Percentiles rank a stretch among this genome's conserved stretches.
Evolutionary conservation across 1,140 invertebrate genomes (phyloP).

Genomic region (Leptinotarsa undecemlineata): DNA sequence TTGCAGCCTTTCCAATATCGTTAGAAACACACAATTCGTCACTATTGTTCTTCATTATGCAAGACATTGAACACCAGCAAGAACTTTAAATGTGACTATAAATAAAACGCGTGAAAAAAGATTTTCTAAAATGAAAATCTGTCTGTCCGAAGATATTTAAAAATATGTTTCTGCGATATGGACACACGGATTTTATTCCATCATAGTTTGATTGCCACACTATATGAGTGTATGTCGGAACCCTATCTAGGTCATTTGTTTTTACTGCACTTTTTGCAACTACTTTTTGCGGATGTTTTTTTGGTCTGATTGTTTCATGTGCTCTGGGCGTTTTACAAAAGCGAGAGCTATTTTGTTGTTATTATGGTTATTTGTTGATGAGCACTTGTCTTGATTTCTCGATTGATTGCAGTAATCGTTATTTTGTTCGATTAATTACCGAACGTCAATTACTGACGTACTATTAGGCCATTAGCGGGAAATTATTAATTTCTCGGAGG

Average conservation of each 20-base stretch:
- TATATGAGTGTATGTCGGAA: background rate
- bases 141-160: too few species aligned
- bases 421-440: background rate
- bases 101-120: too few species aligned
- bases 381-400: background rate
- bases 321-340: background rate
- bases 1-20: too few species aligned
- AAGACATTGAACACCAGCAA: too few species aligned
- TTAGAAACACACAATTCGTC: too few species aligned
- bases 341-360: background rate
- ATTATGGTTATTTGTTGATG: background rate
- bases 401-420: background rate
- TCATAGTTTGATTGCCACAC: too few species aligned
- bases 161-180: too few species aligned
- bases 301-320: constrained; percentile 20
- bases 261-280: constrained; percentile 20
- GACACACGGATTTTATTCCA: too few species aligned
- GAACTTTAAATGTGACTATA: too few species aligned
- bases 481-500: constrained; percentile 2
- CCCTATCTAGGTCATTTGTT: constrained; percentile 15
- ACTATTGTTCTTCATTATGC: too few species aligned
- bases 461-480: background rate
- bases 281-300: constrained; percentile 19
- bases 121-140: too few species aligned
- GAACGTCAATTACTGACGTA: constrained; percentile 3